These are phyloP conservation scores for Anagrus nilaparvatae DNA, from an alignment of 1,140 invertebrate species.

Conservation along the genomic window DNA sequence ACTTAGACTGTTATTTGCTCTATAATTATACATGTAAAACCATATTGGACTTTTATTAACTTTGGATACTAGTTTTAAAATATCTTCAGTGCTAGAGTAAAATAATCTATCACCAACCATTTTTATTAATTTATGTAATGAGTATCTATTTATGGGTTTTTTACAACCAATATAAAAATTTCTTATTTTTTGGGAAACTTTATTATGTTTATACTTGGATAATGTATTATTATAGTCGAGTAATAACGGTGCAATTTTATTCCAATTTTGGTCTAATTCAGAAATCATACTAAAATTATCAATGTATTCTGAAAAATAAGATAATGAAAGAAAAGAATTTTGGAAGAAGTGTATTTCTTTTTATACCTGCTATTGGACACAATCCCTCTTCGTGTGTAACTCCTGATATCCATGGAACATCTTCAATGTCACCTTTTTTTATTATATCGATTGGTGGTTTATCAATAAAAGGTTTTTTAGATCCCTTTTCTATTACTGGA, in stretches of 20 bases:
- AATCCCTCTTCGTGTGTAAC: slow-evolving; percentile 43
- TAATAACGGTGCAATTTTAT: slow-evolving; percentile 41
- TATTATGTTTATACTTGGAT: slow-evolving; percentile 28
- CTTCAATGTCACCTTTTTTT: slow-evolving; percentile 30
- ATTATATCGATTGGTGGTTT: slow-evolving; percentile 43
- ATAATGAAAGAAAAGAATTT: background rate
- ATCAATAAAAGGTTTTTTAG: slow-evolving; percentile 40
- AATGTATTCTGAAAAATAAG: slow-evolving; percentile 35
- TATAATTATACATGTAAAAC: slow-evolving; percentile 45
- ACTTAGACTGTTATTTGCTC: slow-evolving; percentile 39
- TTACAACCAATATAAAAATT: slow-evolving; percentile 39
- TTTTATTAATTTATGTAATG: slow-evolving; percentile 27
- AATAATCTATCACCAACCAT: slow-evolving; percentile 48
- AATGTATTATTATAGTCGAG: slow-evolving; percentile 49
- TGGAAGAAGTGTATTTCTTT: background rate
- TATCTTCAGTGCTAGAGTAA: slow-evolving; percentile 40
- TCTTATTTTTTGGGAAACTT: slow-evolving; percentile 41
- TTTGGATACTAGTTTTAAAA: slow-evolving; percentile 41
- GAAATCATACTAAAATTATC: slow-evolving; percentile 29
- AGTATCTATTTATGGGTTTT: slow-evolving; percentile 30
- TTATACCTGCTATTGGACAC: slow-evolving; percentile 41
- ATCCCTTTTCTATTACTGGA: slow-evolving; percentile 40
- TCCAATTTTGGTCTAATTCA: slow-evolving; percentile 44
- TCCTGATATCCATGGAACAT: slow-evolving; percentile 43
- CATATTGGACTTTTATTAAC: slow-evolving; percentile 43